Conservation (phyloP, 2,113 vertebrate species). For the Jaculus jaculus region DNA sequence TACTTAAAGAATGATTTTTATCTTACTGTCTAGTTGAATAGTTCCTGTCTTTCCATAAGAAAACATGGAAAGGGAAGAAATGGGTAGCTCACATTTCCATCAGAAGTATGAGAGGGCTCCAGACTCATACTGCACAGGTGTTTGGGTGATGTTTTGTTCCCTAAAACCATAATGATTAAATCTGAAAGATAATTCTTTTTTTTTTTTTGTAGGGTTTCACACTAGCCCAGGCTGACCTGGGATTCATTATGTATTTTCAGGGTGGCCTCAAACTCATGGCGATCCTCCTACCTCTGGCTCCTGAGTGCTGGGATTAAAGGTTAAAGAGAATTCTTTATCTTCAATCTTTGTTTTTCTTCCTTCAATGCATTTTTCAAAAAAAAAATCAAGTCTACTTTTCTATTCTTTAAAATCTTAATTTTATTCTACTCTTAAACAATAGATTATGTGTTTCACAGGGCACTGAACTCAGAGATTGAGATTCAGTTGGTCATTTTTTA, state of each 20-base stretch:
- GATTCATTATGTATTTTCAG: too few species aligned
- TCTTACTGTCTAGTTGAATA: not conserved
- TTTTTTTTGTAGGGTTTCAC: too few species aligned
- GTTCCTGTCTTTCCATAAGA: not conserved
- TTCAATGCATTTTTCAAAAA: conserved; percentile 39
- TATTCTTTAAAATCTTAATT: conserved; percentile 18
- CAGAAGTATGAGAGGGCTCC: not conserved
- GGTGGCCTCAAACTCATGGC: too few species aligned
- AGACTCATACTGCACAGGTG: not conserved
- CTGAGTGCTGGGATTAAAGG: too few species aligned
- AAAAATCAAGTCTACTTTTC: conserved; percentile 32
- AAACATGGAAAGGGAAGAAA: not conserved
- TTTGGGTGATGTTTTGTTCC: conserved; percentile 26
- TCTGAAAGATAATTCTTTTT: conserved; percentile 38
- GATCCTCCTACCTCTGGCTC: too few species aligned
- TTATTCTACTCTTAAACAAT: conserved; percentile 30
- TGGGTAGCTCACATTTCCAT: not conserved
- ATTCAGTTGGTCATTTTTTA: conserved; percentile 10
- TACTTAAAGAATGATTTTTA: not conserved
- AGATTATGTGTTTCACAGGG: conserved; percentile 46
- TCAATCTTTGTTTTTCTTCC: conserved; percentile 23
- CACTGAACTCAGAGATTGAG: conserved; percentile 27
- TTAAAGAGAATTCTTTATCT: conserved; percentile 42
- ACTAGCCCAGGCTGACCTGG: too few species aligned
- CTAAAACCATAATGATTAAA: conserved; percentile 42